Base-by-base conservation (phyloP, 2,888 invertebrate genomes). In the Eupithecia subumbrata region DNA sequence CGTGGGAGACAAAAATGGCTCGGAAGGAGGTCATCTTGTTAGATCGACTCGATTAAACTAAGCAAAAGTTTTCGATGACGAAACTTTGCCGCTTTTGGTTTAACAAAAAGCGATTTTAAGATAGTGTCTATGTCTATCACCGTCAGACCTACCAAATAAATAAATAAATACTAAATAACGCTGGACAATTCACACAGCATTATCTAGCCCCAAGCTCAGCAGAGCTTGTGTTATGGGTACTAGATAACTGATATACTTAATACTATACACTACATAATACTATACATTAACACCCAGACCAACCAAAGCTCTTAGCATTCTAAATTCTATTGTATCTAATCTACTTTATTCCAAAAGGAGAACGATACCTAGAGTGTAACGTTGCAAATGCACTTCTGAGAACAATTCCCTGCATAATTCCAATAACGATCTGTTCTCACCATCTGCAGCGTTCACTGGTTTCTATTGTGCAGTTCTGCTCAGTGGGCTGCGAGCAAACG, bases 371-470 rank as follows among this genome's bases (percentile, higher is more conserved):
- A 37, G 18, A 18, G 18, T 11, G 11, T 67, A n/a, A 5, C 9
- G 66, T 67, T 72, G 30, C 52, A 72, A 67, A 74, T 76, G 56
- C 73, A 76, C 48, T 25, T 63, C 63, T 37, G 73, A 66, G 60
- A 76, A 68, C 52, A 43, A n/a, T 30, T 34, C 37, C 22, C 73
- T 72, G 71, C 70, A 73, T 60, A 18, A 56, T 76, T 78, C 75
- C 74, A 78, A 77, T 80, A 79, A 79, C 73, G 77, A 74, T 69
- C 68, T 69, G 73, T 79, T 77, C 71, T 48, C 75, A 72, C 52
- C 74, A 64, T 73, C 69, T 63, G 72, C 70, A 71, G 40, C 76
- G 70, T 69, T 78, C 73, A 74, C 70, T 66, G 75, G 70, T 71
- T 71, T 77, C 69, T 74, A 75, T 77, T 72, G 78, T 71, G 64